These are phyloP conservation scores for Subacronicta megacephala DNA, from an alignment of 2,888 invertebrate genomes.

Conservation along the genomic window DNA sequence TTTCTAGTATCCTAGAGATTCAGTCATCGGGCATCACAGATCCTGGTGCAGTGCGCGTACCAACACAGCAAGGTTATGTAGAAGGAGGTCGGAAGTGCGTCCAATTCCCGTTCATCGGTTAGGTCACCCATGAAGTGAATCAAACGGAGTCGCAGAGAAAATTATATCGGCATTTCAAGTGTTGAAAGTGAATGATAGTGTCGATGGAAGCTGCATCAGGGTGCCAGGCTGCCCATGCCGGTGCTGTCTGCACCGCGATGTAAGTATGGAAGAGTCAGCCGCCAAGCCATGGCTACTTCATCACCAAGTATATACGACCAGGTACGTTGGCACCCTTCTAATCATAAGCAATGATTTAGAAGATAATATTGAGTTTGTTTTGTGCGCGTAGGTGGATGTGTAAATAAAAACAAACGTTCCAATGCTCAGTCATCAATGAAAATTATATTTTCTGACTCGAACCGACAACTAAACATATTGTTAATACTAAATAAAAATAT, in stretches of 20 bases:
- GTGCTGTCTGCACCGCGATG: slow-evolving; percentile 32
- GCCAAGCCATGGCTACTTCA: slow-evolving; percentile 46
- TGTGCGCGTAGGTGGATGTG: slow-evolving; percentile 33
- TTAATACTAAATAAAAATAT: slow-evolving; percentile 20
- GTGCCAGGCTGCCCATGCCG: slow-evolving; percentile 17
- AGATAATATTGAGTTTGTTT: slow-evolving; percentile 14
- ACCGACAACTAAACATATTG: slow-evolving; percentile 13
- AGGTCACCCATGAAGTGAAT: slow-evolving; percentile 75
- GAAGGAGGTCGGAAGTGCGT: slow-evolving; percentile 82
- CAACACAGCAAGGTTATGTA: slow-evolving; percentile 70
- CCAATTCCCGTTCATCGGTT: slow-evolving; percentile 77
- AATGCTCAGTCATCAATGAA: slow-evolving; percentile 14
- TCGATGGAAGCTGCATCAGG: slow-evolving; percentile 43
- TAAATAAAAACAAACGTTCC: slow-evolving; percentile 50
- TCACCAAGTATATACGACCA: slow-evolving; percentile 63
- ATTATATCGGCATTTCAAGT: slow-evolving; percentile 70
- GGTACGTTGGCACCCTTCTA: slow-evolving; percentile 5
- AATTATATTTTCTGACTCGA: background rate
- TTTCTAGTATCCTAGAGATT: slow-evolving; percentile 56
- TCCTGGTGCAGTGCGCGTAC: slow-evolving; percentile 64
- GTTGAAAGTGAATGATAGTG: slow-evolving; percentile 78
- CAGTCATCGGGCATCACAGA: slow-evolving; percentile 47
- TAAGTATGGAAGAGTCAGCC: slow-evolving; percentile 72
- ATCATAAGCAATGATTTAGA: slow-evolving; percentile 8
- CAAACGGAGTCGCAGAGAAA: slow-evolving; percentile 71